Percentiles rank a stretch among this genome's conserved stretches.
Evolutionary conservation across 2,888 invertebrate species (phyloP).

Genomic region (Julus scanicus): DNA sequence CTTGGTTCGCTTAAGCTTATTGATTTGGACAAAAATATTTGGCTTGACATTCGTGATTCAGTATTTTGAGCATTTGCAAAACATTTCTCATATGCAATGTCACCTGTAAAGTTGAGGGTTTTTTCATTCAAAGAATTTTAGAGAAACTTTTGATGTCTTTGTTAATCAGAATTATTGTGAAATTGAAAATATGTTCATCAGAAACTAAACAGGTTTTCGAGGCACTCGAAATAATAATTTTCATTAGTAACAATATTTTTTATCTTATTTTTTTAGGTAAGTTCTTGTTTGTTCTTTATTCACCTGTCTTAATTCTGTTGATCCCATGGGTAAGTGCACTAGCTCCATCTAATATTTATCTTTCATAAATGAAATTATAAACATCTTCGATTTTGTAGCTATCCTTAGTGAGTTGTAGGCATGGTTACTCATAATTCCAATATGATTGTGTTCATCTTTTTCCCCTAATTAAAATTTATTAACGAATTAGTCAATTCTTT

Average conservation of each 20-base stretch:
- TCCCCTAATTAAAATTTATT: not conserved
- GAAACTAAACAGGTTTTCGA: too few species aligned
- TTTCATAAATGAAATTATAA: too few species aligned
- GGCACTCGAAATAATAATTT: not conserved
- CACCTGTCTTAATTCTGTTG: not conserved
- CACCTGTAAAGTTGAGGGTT: too few species aligned
- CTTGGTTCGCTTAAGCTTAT: not conserved
- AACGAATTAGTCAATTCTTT: not conserved
- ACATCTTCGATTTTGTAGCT: not conserved
- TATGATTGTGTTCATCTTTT: not conserved
- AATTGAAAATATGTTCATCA: too few species aligned
- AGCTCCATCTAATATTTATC: too few species aligned
- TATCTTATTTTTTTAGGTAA: not conserved
- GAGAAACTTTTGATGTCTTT: too few species aligned
- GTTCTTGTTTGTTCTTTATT: not conserved
- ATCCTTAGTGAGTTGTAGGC: not conserved
- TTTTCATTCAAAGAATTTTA: too few species aligned
- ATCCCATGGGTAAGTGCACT: not conserved
- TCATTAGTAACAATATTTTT: not conserved
- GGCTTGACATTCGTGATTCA: not conserved
- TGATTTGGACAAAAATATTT: not conserved
- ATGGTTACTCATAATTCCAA: not conserved
- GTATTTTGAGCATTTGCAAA: too few species aligned
- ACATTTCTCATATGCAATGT: too few species aligned
- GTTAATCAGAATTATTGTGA: too few species aligned